Evolutionary conservation across 1,140 invertebrate genomes (phyloP).

Genomic region (Whitmania pigra): DNA sequence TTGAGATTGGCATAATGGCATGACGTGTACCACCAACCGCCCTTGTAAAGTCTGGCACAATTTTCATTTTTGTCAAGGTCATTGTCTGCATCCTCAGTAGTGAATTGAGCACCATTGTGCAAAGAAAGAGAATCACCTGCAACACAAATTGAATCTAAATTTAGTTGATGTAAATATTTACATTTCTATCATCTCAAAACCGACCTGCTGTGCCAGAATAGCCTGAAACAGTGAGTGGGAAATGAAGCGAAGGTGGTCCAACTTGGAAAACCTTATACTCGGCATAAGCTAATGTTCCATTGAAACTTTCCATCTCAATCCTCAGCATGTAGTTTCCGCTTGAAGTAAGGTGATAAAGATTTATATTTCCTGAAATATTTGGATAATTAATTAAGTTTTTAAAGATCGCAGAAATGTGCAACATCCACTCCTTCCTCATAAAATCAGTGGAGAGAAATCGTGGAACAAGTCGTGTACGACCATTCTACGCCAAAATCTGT

Average conservation of each 20-base stretch:
- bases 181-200: too few relatives aligned
- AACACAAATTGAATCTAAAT: neutral
- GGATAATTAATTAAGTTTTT: too few relatives aligned
- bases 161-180: too few relatives aligned
- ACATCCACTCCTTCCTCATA: too few relatives aligned
- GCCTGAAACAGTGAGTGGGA: neutral
- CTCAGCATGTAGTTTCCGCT: neutral
- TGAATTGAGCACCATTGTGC: slow-evolving; percentile 10
- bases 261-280: neutral
- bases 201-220: neutral
- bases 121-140: slow-evolving; percentile 14
- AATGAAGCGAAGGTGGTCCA: neutral
- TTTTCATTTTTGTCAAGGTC: neutral
- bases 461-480: too few relatives aligned
- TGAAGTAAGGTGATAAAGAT: neutral
- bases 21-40: slow-evolving; percentile 21
- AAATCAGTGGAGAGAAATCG: too few relatives aligned
- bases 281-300: neutral
- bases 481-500: too few relatives aligned
- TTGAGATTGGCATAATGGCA: slow-evolving; percentile 21
- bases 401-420: too few relatives aligned
- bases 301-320: neutral
- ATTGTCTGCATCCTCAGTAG: slow-evolving; percentile 9
- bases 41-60: slow-evolving; percentile 13
- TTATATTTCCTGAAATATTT: too few relatives aligned